Evolutionary conservation across 2,797 vertebrate species (phyloP), one percentile per base, ranked within the genome.

Genomic region (Gymnoscopelus microlampas): DNA sequence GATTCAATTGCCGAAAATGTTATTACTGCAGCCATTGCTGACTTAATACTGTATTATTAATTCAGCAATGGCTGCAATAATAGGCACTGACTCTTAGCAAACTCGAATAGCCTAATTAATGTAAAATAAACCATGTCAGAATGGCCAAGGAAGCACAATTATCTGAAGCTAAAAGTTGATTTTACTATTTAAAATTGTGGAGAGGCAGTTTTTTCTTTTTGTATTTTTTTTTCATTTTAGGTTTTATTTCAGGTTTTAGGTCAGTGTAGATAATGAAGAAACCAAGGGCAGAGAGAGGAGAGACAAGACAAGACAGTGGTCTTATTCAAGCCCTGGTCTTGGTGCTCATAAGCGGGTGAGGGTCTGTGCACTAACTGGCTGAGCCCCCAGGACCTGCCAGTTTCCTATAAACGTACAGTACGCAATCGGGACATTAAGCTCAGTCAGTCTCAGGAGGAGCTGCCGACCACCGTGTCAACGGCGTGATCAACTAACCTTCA

Each of bases 101-200:
- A 80, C 70, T 66, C 15, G 54, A 26, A 77, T 71, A 57, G 8
- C 10, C 29, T 51, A 75, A 72, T 65, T 70, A 47, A 75, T 23
- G 73, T 5, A 51, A 68, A 10, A 35, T 11, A 32, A 65, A 54
- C 69, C 54, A 55, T 74, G 65, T 72, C 26, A 55, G 64, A 79
- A 73, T 56, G 66, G 68, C 66, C n/a, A 56, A 79, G 68, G 69
- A 72, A 74, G 63, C 26, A 44, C 79, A 71, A 83, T 81, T 66
- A 76, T 59, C 59, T 61, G 53, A 9, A 51, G 62, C 84, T 71
- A 82, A 78, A 50, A 5, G 59, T 60, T 79, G 77, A 83, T 55
- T 78, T 68, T 49, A 60, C 15, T 8, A 70, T 81, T 79, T 87
- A 78, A 82, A 89, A 89, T 83, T 6, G 66, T n/a, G 60, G 35